Evolutionary conservation across 2,888 invertebrate genomes (phyloP), one percentile per base, ranked within the genome.

Genomic region (Stenurella melanura): DNA sequence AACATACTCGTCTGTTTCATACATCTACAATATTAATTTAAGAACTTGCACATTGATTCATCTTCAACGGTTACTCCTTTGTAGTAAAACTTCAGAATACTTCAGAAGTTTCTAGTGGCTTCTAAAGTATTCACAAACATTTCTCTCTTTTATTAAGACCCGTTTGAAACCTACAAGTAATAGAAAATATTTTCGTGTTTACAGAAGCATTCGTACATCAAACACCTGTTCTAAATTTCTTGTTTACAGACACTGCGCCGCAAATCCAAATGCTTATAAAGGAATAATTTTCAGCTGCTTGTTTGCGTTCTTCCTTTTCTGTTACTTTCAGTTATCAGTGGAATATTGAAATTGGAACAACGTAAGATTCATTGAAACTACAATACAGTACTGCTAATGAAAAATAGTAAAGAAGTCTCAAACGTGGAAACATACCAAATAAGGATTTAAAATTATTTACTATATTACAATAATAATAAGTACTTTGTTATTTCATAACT

Each of bases 11-110:
- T 7, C 11, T 42, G 15, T 42, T 50, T 50, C 15, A 50, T 50
- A 0, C 15, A 12, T n/a, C n/a, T n/a, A 50, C 50, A 50, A 50
- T 50, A 50, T 15, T n/a, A 50, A 50, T 50, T n/a, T 50, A 3
- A 50, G 85, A 87, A 78, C 71, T 74, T 70, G 83, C 30, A 26
- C 21, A 50, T 50, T 50, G 50, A 50, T 50, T 50, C 50, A n/a
- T n/a, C 50, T 50, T n/a, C 4, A 50, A 50, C 50, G 1, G 50
- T 50, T n/a, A n/a, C n/a, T 15, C 42, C 50, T 50, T 50, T 50
- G 50, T 50, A 50, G n/a, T 50, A 50, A n/a, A 50, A n/a, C 50
- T 50, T 50, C 50, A n/a, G 50, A n/a, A 50, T 50, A 50, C 50
- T 50, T 50, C 50, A 50, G 50, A 50, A 50, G 50, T 50, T 50